Evolutionary conservation across 2,888 invertebrate species (phyloP), one percentile per base, ranked within the genome.

Genomic region (Eulithis testata): DNA sequence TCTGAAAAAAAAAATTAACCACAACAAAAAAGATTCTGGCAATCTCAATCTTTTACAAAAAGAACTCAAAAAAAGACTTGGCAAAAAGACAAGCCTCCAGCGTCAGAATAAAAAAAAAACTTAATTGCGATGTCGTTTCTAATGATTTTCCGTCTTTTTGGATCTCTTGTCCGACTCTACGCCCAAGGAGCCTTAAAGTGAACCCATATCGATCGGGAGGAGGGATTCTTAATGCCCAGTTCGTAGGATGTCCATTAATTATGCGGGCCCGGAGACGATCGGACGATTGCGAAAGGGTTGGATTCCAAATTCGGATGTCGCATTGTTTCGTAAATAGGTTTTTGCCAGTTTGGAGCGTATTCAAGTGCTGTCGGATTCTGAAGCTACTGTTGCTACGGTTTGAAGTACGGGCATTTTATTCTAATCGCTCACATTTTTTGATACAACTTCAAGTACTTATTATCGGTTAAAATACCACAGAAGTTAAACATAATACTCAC

Each of bases 201-300:
- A 83, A 82, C 84, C 83, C 79, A 73, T 87, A 91, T 90, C 88
- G 90, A 91, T 56, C 67, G 63, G 40, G 67, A 63, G 67, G 67
- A 60, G 67, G 66, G 73, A 85, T 88, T 91, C 92, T 93, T 92
- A 90, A 87, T 86, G 84, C 85, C 85, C 88, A 90, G 87, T 90
- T 91, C 82, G 88, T 85, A 85, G 85, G 82, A 82, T 83, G 86
- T 82, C 84, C 88, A 90, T 90, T 89, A 89, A 90, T 91, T 90
- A 91, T 88, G 87, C 80, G 79, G 82, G 82, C 77, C 81, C 80
- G 78, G 53, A 76, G 77, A 76, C 83, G 82, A 83, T 84, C 73
- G 68, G 68, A 61, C 73, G 72, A 76, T 76, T 76, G 72, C 75
- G 62, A 75, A 75, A 75, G 75, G 73, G 73, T 70, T 66, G 68